Base-by-base conservation (phyloP, 2,113 vertebrate genomes). In the Rhodinocichla rosea region DNA sequence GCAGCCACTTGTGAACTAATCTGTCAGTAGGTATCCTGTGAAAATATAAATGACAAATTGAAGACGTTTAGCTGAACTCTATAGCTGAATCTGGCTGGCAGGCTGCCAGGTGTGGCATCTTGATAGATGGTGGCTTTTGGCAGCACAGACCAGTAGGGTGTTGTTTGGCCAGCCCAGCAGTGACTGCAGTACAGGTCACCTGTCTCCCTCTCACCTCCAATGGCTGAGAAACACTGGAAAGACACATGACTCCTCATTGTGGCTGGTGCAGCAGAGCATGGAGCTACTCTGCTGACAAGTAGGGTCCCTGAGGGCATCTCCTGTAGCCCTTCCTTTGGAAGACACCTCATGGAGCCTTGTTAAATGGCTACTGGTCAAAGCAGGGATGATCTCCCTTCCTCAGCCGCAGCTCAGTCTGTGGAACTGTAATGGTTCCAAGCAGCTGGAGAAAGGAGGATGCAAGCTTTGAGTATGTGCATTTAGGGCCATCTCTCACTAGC, bases 161-260 rank as follows among this genome's bases (percentile, higher is more conserved):
- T 63, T 5, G 1, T 33, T 64, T 83, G 77, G 50, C 45, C 35
- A 65, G 59, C 49, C 30, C 44, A 28, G 80, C 1, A 2, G 53
- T 64, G 68, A 20, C 68, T 49, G 44, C 37, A 19, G 27, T 15
- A 18, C 37, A 37, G n/a, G 22, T 56, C 37, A 56, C 13, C 44
- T 86, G 24, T 32, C 26, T 30, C 47, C 21, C 45, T 75, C 7
- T 50, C 39, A 16, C 27, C 57, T 79, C 23, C 24, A 28, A 2
- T 18, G 2, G 15, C 60, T 6, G 0, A 22, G n/a, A 55, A 57
- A 62, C 74, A 21, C 33, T 37, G n/a, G 27, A 2, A 21, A 11
- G 50, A 40, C 39, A 33, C 33, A 9, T 6, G 2, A 35, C 14
- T 15, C n/a, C 32, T 84, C 15, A 6, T 17, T 0, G 0, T 35